These are phyloP conservation scores for Chelonia mydas DNA, from an alignment of 2,797 vertebrate genomes.

Conservation along the genomic window DNA sequence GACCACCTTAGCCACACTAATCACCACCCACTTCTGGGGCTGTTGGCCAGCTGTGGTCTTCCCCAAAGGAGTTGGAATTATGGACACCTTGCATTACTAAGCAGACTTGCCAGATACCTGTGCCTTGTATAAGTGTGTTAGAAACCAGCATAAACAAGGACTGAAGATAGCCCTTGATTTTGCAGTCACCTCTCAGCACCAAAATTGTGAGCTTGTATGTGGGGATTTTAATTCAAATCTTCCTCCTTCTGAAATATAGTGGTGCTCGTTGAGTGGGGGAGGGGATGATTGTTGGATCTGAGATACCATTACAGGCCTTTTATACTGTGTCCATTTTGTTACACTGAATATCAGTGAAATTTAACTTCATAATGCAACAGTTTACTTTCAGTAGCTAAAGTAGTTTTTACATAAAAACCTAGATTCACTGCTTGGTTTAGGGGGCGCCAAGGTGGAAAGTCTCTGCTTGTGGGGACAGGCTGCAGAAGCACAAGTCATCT, in stretches of 20 bases:
- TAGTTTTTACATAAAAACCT: neutral
- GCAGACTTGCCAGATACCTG: neutral
- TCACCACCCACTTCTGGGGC: neutral
- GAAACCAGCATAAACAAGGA: neutral
- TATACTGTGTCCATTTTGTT: neutral
- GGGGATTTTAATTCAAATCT: neutral
- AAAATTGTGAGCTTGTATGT: neutral
- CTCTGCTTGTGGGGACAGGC: neutral
- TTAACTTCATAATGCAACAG: neutral
- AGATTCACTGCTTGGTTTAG: neutral
- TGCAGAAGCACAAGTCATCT: neutral
- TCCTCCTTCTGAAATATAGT: neutral
- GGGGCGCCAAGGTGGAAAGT: neutral
- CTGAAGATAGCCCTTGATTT: neutral
- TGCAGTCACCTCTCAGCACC: neutral
- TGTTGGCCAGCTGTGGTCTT: neutral
- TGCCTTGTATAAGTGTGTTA: neutral
- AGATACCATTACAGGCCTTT: neutral
- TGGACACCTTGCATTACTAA: neutral
- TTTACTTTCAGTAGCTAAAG: neutral
- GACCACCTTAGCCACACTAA: neutral
- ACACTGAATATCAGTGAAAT: neutral
- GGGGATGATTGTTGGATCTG: neutral
- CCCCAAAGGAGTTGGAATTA: neutral
- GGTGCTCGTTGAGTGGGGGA: neutral